Conservation (phyloP, 1,140 invertebrate genomes). For the Heliothis virescens region DNA sequence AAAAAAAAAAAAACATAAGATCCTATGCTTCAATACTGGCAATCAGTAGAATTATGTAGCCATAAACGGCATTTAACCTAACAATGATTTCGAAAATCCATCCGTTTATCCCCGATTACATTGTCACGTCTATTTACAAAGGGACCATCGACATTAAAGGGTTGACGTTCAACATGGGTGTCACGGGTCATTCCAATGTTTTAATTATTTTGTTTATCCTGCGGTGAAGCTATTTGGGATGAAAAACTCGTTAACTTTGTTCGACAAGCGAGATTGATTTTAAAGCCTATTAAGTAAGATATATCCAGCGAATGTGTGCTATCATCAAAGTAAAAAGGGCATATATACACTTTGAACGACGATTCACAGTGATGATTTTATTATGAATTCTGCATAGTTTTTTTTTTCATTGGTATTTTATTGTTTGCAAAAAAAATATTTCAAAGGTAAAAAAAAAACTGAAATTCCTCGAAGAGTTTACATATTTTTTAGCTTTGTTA, state of each 20-base stretch:
- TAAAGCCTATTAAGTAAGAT: conserved; percentile 20
- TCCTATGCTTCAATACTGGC: too few relatives aligned
- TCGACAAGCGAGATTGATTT: conserved; percentile 29
- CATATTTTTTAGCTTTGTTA: not conserved
- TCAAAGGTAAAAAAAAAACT: too few relatives aligned
- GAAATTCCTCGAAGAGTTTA: not conserved
- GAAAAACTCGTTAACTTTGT: conserved; percentile 37
- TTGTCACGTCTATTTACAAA: conserved; percentile 29
- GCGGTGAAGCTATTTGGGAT: not conserved
- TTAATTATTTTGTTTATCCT: conserved; percentile 49
- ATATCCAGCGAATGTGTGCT: not conserved
- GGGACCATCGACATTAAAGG: conserved; percentile 22
- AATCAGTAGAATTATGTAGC: too few relatives aligned
- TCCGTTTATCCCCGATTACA: conserved; percentile 31
- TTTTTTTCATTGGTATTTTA: too few relatives aligned
- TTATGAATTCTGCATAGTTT: too few relatives aligned
- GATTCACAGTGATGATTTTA: too few relatives aligned
- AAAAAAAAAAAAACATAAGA: too few relatives aligned
- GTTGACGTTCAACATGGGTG: conserved; percentile 42
- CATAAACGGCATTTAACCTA: not conserved
- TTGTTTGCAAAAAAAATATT: too few relatives aligned
- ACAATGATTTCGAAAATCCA: conserved; percentile 20
- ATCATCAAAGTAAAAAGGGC: not conserved
- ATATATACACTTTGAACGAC: too few relatives aligned
- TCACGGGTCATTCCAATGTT: conserved; percentile 22